Evolutionary conservation across 1,140 invertebrate genomes (phyloP), one percentile per base, ranked within the genome.

Genomic region (Brachionus rubens): DNA sequence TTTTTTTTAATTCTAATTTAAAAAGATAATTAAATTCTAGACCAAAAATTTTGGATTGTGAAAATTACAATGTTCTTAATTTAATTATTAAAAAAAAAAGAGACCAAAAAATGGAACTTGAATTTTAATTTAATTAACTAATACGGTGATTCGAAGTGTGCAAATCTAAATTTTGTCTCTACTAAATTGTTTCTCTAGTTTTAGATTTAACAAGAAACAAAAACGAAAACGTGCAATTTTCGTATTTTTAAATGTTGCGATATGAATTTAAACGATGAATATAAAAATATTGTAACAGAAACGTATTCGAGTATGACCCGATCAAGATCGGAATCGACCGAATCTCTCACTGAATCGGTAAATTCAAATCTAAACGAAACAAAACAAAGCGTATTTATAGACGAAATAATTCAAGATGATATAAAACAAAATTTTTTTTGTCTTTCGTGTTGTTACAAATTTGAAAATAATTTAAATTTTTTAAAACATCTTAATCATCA

Each of bases 1-100:
- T 33, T 54, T 28, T 56, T 33, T 59, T 59, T 33, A 59, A 59
- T 59, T n/a, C 36, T 59, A 59, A 59, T 59, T 59, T 33, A 36
- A 36, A 59, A 59, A 59, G 54, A 59, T 59, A 59, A 59, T 59
- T 59, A 59, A 59, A 59, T 59, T 59, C 36, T 59, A 59, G 54
- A 59, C 54, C 54, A 36, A 59, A 59, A 59, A 59, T 59, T 30
- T 59, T 33, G 54, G 54, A 59, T 59, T 59, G 54, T 33, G 33
- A 59, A 59, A 59, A 33, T 59, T 59, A 30, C 54, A 59, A 5
- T 33, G 30, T 33, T 59, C 36, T 30, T 59, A 59, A 59, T 59
- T 59, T 16, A 59, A 59, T 59, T 59, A 59, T 59, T 59, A 19
- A 59, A 33, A 28, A 30, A 59, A 59, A 36, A 36, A 59, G 54